These are phyloP conservation scores for Microchrysa polita DNA, from an alignment of 2,888 invertebrate genomes.

Conservation along the genomic window DNA sequence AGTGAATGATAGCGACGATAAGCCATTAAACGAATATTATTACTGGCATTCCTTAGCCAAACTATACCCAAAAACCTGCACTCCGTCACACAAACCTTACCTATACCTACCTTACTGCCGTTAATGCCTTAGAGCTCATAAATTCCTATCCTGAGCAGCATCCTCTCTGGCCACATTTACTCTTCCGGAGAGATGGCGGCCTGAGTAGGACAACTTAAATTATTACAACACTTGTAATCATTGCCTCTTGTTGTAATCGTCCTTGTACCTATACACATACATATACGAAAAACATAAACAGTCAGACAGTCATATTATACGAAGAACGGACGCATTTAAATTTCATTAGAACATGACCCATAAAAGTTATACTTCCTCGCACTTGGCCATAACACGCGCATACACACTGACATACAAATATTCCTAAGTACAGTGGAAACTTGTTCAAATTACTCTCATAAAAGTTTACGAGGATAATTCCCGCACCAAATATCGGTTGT, in stretches of 20 bases:
- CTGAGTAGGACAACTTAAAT: background rate
- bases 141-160: too few relatives aligned
- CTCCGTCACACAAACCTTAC: too few relatives aligned
- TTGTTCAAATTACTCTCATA: constrained; percentile 32
- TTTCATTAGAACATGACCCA: constrained; percentile 39
- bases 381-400: constrained; percentile 5
- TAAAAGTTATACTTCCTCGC: constrained; percentile 38
- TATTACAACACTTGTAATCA: constrained; percentile 37
- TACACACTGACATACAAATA: background rate
- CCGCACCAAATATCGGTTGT: constrained; percentile 41
- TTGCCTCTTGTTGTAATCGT: constrained; percentile 17
- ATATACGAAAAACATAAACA: too few relatives aligned
- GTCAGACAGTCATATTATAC: too few relatives aligned
- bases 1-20: too few relatives aligned
- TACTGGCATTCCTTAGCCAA: too few relatives aligned
- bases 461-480: constrained; percentile 42
- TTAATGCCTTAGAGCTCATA: too few relatives aligned
- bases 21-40: too few relatives aligned
- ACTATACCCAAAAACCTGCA: too few relatives aligned
- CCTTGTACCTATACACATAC: constrained; percentile 16
- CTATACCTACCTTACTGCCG: too few relatives aligned
- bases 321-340: constrained; percentile 26
- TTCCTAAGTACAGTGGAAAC: constrained; percentile 18
- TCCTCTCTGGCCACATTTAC: too few relatives aligned
- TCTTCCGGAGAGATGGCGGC: too few relatives aligned